These are phyloP conservation scores for Ataeniobius toweri DNA, from an alignment of 2,797 vertebrate species.

Conservation along the genomic window DNA sequence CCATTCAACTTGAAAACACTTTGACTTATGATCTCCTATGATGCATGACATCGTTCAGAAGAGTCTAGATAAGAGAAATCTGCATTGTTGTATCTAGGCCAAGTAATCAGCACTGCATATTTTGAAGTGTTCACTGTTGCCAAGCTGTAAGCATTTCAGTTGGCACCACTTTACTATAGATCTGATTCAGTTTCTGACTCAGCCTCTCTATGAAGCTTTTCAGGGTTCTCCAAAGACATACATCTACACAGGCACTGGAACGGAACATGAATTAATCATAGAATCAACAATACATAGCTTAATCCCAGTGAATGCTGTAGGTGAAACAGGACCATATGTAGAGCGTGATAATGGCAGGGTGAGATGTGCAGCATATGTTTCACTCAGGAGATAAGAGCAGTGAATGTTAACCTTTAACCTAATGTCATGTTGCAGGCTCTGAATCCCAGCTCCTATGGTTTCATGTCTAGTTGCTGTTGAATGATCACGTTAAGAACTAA, in stretches of 20 bases:
- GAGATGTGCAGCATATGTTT: constrained; percentile 25
- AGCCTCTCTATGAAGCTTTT: constrained; percentile 31
- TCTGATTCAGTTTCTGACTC: constrained; percentile 43
- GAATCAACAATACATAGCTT: constrained; percentile 67
- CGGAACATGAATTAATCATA: constrained; percentile 68
- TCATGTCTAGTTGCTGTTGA: constrained; percentile 9
- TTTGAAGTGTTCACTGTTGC: constrained; percentile 51
- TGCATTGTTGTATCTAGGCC: constrained; percentile 75
- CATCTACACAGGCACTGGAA: constrained; percentile 57
- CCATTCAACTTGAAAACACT: constrained; percentile 58
- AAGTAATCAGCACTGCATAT: constrained; percentile 70
- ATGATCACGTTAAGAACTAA: not conserved
- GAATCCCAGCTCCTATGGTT: constrained; percentile 7
- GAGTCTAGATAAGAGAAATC: constrained; percentile 68
- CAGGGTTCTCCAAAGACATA: constrained; percentile 46
- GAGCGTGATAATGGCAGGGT: constrained; percentile 30
- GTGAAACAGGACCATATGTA: constrained; percentile 24
- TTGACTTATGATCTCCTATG: constrained; percentile 52
- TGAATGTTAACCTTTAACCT: constrained; percentile 26
- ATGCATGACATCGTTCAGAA: constrained; percentile 55
- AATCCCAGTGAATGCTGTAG: constrained; percentile 49
- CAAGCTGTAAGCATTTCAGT: constrained; percentile 46
- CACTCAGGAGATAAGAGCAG: constrained; percentile 35
- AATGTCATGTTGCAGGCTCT: constrained; percentile 9
- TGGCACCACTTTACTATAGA: constrained; percentile 17